phyloP scores from a whole-genome alignment of 2,113 vertebrate genomes.

The Tretioscincus oriximinensis region DNA sequence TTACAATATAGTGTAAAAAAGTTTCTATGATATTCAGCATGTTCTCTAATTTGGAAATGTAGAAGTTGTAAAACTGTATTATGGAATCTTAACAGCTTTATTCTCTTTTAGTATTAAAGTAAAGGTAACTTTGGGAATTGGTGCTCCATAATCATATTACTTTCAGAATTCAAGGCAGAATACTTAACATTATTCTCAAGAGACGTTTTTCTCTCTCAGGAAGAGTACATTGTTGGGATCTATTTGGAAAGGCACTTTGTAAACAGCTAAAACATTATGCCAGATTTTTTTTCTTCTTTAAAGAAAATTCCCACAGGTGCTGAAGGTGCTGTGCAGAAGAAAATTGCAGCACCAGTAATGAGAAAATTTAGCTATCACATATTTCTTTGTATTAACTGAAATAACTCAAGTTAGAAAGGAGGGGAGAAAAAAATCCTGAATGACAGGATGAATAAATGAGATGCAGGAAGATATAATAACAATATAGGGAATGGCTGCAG shows the following conservation, averaged over 20 bases:
- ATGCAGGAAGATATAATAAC: constrained; percentile 28
- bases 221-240: constrained; percentile 30
- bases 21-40: background rate
- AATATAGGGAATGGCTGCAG: background rate
- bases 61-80: no score
- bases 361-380: constrained; percentile 38
- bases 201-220: constrained; percentile 3
- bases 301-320: constrained; percentile 24
- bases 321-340: constrained; percentile 16
- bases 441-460: constrained; percentile 34
- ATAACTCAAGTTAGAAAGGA: constrained; percentile 19
- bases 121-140: constrained; percentile 19
- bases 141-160: constrained; percentile 25
- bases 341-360: constrained; percentile 29
- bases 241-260: constrained; percentile 32
- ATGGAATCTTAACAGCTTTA: background rate
- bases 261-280: constrained; percentile 28
- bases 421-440: background rate
- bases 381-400: constrained; percentile 32
- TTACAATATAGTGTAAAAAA: background rate
- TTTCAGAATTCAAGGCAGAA: constrained; percentile 36
- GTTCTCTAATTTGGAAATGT: no score
- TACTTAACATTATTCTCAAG: constrained; percentile 22
- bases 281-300: background rate
- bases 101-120: constrained; percentile 12